Percentiles rank a stretch among this genome's conserved stretches.
phyloP scores from a whole-genome alignment of 2,888 invertebrate genomes.

The Cryptophagus acutangulus region DNA sequence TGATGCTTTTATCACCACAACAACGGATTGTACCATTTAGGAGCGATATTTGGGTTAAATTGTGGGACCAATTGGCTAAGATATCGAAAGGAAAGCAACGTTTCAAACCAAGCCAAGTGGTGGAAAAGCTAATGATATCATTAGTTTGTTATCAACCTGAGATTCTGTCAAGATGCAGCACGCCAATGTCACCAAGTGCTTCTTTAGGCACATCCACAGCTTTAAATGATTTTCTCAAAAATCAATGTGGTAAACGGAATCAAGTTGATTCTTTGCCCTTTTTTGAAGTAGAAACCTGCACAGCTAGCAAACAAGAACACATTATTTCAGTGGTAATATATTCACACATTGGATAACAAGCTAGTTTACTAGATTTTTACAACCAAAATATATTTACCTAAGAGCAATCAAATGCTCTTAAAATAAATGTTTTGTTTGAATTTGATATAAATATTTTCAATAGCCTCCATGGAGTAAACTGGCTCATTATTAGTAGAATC shows the following conservation, averaged over 20 bases:
- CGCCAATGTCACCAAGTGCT: constrained; percentile 74
- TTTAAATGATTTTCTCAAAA: constrained; percentile 50
- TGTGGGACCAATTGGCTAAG: constrained; percentile 69
- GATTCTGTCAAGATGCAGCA: constrained; percentile 77
- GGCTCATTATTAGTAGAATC: too few species aligned
- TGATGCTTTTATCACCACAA: constrained; percentile 77
- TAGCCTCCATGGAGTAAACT: too few species aligned
- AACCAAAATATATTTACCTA: too few species aligned
- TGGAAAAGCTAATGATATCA: constrained; percentile 73
- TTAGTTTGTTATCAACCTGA: constrained; percentile 84
- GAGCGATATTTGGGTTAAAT: constrained; percentile 75
- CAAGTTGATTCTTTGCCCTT: constrained; percentile 65
- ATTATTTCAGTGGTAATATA: constrained; percentile 71
- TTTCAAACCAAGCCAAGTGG: constrained; percentile 65
- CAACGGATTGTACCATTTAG: constrained; percentile 79
- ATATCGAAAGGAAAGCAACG: constrained; percentile 57
- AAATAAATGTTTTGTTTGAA: too few species aligned
- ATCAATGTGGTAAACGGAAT: constrained; percentile 48
- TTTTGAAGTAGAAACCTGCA: constrained; percentile 77
- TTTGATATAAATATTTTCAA: too few species aligned
- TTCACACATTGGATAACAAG: too few species aligned
- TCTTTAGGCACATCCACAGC: constrained; percentile 45
- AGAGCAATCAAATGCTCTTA: too few species aligned
- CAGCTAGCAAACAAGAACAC: constrained; percentile 84
- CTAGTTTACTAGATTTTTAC: too few species aligned